Conservation (phyloP, 2,888 invertebrate species). For the Cephonodes hylas region DNA sequence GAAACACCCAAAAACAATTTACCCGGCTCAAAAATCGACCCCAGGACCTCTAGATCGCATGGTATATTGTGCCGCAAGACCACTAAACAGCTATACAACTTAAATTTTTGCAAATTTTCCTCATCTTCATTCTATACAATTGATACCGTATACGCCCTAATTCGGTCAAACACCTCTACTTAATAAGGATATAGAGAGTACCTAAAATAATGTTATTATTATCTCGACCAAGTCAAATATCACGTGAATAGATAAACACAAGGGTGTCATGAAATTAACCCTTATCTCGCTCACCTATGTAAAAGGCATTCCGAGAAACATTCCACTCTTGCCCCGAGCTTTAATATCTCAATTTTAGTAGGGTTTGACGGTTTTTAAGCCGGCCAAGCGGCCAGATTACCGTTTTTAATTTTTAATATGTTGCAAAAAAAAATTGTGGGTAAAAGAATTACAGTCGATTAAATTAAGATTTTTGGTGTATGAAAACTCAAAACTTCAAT, state of each 20-base stretch:
- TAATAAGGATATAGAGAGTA: not conserved
- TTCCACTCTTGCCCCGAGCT: not conserved
- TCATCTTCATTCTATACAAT: no score
- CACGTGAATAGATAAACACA: not conserved
- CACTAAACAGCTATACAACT: no score
- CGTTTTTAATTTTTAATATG: not conserved
- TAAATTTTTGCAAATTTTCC: no score
- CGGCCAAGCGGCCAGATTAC: not conserved
- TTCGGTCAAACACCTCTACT: no score
- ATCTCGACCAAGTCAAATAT: not conserved
- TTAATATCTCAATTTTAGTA: not conserved
- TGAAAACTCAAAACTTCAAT: no score
- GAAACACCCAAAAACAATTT: no score
- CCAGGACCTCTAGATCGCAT: no score
- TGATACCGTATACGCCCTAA: no score
- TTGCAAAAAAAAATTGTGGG: not conserved
- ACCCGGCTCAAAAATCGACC: no score
- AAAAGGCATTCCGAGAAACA: not conserved
- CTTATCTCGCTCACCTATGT: not conserved
- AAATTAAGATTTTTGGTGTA: no score
- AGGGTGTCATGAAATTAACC: not conserved
- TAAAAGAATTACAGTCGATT: no score
- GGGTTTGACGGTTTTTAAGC: not conserved
- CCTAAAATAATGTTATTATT: not conserved
- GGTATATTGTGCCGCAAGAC: no score